Base-by-base conservation (phyloP, 2,888 invertebrate species). In the Diachrysia chrysitis region DNA sequence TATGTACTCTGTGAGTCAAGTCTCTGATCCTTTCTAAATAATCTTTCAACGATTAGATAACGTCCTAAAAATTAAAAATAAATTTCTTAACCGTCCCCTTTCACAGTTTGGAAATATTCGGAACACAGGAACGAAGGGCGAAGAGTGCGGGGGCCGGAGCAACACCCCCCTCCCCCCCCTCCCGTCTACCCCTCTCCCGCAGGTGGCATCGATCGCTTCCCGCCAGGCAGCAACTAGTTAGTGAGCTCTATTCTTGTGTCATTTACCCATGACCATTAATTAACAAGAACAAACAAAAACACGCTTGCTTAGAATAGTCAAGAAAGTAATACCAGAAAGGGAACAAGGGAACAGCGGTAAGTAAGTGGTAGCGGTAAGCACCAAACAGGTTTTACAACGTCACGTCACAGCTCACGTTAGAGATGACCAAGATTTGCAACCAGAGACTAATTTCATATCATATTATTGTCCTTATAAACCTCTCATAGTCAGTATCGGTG, bases 31-130 rank as follows among this genome's bases (percentile, higher is more conserved):
- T 56, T 48, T 61, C 51, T 64, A 71, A 71, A 75, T 60, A 73
- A 48, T 65, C 65, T 63, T 73, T 68, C 51, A 69, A 53, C 32
- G 63, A 73, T 78, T 66, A 58, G 66, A 64, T 78, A 79, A 81
- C 81, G 78, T 80, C 73, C 64, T 79, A 81, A 83, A 81, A 85
- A 83, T 85, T 85, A 85, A 84, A 87, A 86, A 81, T 83, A 82
- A 78, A 82, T 83, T 75, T 81, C 66, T 74, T 73, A 55, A 51
- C 71, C 59, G 69, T 66, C 64, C 59, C 51, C 68, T 71, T 73
- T 68, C 63, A 76, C 61, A 71, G 64, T 70, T 76, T 59, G 61
- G 63, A 56, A 59, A 61, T 69, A 73, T 67, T 67, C 67, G 53
- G 56, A 57, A 35, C 32, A 46, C 54, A 56, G 70, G 60, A 66